Conservation (phyloP, 2,113 vertebrate species). For the Tursiops truncatus region DNA sequence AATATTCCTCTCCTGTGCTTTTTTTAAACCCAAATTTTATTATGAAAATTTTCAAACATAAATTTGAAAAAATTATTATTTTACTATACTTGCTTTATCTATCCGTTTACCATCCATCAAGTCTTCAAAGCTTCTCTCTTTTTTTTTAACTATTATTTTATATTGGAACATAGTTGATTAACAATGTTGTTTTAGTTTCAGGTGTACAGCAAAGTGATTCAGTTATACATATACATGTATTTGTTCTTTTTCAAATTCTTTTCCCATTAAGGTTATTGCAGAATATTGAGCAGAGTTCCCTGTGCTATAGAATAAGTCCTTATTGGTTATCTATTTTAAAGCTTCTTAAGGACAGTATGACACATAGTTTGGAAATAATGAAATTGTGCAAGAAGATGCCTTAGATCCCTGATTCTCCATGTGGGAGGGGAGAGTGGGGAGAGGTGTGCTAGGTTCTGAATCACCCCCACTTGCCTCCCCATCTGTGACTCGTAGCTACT, state of each 20-base stretch:
- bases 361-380: not conserved
- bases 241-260: not conserved
- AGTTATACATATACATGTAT: not conserved
- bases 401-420: not conserved
- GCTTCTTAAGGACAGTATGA: not conserved
- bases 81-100: not conserved
- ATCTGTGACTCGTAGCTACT: not conserved
- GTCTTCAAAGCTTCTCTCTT: not conserved
- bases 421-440: not conserved
- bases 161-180: not conserved
- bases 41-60: not conserved
- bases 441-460: not conserved
- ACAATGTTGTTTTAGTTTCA: not conserved
- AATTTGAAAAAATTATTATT: not conserved
- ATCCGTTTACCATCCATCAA: not conserved
- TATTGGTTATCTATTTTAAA: not conserved
- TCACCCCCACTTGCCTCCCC: not conserved
- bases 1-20: not conserved
- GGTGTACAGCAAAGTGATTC: not conserved
- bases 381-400: not conserved
- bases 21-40: not conserved
- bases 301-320: not conserved
- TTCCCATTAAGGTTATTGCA: not conserved
- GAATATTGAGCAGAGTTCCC: not conserved
- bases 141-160: not conserved